These are phyloP conservation scores for Drosophila engyochracea DNA, from an alignment of 2,888 invertebrate species.

Conservation along the genomic window DNA sequence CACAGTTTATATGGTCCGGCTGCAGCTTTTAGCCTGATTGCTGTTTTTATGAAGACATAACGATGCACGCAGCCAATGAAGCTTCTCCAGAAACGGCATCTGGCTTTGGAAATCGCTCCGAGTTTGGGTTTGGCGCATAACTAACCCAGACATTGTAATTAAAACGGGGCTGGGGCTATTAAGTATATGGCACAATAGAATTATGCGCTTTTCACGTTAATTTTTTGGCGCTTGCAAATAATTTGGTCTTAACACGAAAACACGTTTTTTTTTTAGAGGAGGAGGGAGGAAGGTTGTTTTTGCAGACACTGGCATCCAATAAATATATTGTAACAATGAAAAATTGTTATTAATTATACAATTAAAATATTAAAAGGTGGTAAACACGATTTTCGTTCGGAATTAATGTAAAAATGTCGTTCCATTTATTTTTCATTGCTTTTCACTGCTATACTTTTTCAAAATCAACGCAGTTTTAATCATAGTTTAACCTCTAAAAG, in stretches of 20 bases:
- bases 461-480: neutral
- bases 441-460: neutral
- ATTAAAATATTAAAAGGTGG: neutral
- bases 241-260: constrained; percentile 57
- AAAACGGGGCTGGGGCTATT: constrained; percentile 56
- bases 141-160: constrained; percentile 63
- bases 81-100: constrained; percentile 36
- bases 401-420: neutral
- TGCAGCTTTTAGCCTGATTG: constrained; percentile 63
- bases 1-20: constrained; percentile 70
- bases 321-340: neutral
- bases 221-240: constrained; percentile 57
- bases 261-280: neutral
- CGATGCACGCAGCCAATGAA: constrained; percentile 57
- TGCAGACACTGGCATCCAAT: neutral
- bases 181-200: constrained; percentile 53
- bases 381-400: neutral
- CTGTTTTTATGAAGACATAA: constrained; percentile 81
- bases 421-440: neutral
- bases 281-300: no score
- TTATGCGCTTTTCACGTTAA: constrained; percentile 64
- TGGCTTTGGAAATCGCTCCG: constrained; percentile 5
- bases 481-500: neutral
- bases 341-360: neutral
- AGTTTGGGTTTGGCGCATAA: constrained; percentile 44